Evolutionary conservation across 2,113 vertebrate genomes (phyloP).

Genomic region (Motacilla tschutschensis): DNA sequence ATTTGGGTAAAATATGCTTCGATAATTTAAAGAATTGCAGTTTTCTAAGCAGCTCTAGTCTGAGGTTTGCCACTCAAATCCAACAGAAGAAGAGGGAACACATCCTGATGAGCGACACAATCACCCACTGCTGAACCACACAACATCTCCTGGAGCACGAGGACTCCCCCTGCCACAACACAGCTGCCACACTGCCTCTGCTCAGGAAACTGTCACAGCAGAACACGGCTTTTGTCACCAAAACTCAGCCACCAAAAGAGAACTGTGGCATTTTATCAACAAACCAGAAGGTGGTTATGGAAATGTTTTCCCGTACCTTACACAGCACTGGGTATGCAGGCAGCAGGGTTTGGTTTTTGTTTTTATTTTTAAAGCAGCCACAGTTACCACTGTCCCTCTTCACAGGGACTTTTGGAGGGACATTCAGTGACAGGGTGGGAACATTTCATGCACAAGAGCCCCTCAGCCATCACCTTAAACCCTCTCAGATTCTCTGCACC

Average conservation of each 20-base stretch:
- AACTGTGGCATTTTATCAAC: background rate
- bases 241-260: background rate
- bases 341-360: background rate
- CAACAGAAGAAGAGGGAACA: background rate
- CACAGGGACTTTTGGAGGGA: background rate
- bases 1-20: background rate
- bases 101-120: background rate
- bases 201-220: background rate
- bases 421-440: background rate
- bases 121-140: background rate
- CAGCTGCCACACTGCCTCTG: background rate
- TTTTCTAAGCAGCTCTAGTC: background rate
- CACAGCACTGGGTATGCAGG: background rate
- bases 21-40: background rate
- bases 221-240: background rate
- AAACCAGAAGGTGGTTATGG: background rate
- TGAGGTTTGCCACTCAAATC: background rate
- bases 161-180: background rate
- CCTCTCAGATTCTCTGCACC: background rate
- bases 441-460: background rate
- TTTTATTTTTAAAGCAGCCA: no score
- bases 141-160: background rate
- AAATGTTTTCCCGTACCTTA: background rate
- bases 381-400: no score
- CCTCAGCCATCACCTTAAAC: background rate